Evolutionary conservation across 2,113 vertebrate genomes (phyloP), one percentile per base, ranked within the genome.

Genomic region (Myodes glareolus): DNA sequence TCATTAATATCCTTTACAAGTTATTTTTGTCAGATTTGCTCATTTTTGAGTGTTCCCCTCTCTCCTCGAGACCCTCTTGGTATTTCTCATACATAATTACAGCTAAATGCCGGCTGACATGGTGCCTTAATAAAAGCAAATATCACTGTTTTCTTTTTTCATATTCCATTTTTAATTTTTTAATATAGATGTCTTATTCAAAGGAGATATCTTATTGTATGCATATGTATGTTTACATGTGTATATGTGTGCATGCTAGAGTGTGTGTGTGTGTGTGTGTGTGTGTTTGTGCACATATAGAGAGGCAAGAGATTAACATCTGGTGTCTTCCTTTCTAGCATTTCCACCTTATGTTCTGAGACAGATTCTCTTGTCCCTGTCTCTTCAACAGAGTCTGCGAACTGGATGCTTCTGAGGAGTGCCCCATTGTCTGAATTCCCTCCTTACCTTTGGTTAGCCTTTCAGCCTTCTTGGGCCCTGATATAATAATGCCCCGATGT

Each of bases 21-120:
- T 23, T 36, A 47, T 23, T 63, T 91, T 94, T 96, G 73, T 78
- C 89, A 92, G 68, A 78, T 82, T 89, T 88, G 0, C 58, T 90
- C 84, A 67, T 47, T 82, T 73, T 45, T 11, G 58, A 45, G 6
- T 7, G 45, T 31, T 5, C 7, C 6, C 7, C 58, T 70, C 33
- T 13, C 1, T 5, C 9, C 4, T 72, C 58, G 70, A 84, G 14
- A 88, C 0, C 5, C 42, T 76, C 5, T 82, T 29, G 50, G 7
- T 33, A 39, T 65, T 88, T 76, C 17, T 61, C 31, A 50, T 12
- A 5, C 29, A 25, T 75, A 84, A 50, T 92, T 39, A 70, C 13
- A 39, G 58, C 29, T 73, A 90, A 67, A 52, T 42, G 4, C 29
- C 88, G 78, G 5, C 14, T 80, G 58, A 88, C 2, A 36, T 84